phyloP scores from a whole-genome alignment of 1,140 invertebrate species.

The Diachasmimorpha longicaudata region DNA sequence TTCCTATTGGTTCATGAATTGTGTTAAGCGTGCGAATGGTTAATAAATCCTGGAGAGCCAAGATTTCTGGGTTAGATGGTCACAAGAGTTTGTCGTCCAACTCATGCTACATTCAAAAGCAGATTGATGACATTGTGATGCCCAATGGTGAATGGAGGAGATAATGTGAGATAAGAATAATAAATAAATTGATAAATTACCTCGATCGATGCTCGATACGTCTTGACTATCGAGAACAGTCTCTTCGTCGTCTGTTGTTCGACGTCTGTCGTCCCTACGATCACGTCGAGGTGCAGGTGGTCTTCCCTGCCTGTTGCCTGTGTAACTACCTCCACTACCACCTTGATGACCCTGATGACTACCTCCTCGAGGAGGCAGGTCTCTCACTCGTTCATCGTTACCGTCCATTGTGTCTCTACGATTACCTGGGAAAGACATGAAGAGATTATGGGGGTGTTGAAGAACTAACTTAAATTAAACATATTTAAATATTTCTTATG shows the following conservation, averaged over 20 bases:
- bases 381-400: slow-evolving; percentile 64
- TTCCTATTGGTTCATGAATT: background rate
- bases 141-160: no score
- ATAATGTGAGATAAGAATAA: no score
- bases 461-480: no score
- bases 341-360: slow-evolving; percentile 44
- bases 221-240: slow-evolving; percentile 80
- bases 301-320: slow-evolving; percentile 50
- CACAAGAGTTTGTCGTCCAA: slow-evolving; percentile 56
- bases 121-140: no score
- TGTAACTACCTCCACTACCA: slow-evolving; percentile 32
- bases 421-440: slow-evolving; percentile 54
- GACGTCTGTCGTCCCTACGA: slow-evolving; percentile 68
- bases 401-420: slow-evolving; percentile 67
- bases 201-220: slow-evolving; percentile 78
- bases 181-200: slow-evolving; percentile 52
- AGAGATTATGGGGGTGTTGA: no score
- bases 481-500: no score
- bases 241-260: slow-evolving; percentile 80
- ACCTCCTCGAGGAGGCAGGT: slow-evolving; percentile 60
- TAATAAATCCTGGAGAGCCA: background rate
- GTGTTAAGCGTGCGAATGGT: background rate
- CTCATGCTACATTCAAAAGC: background rate
- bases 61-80: slow-evolving; percentile 54
- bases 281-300: slow-evolving; percentile 64